Base-by-base conservation (phyloP, 2,797 vertebrate genomes). In the Percopsis omiscomaycus region DNA sequence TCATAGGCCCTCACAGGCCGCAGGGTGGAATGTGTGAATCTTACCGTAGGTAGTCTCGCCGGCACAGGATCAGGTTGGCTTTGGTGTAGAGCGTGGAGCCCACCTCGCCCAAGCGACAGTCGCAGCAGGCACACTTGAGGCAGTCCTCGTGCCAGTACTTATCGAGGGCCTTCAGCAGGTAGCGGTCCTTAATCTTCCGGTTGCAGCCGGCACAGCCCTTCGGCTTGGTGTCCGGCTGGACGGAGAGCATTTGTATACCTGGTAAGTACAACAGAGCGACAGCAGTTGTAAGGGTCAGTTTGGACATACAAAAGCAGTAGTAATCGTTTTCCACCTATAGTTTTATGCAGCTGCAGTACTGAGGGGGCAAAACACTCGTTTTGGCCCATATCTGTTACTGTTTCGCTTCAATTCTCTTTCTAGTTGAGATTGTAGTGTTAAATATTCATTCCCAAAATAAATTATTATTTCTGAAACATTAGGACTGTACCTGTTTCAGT, bases 201-300 rank as follows among this genome's bases (percentile, higher is more conserved):
- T 96, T 98, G 93, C 96, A 98, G 96, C 96, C 96, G 94, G 96
- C 96, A 95, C 96, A 98, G 96, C 96, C 96, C 94, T 98, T 98
- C 87, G 96, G 96, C 94, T 98, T 98, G 92, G 95, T 95, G 96
- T 98, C 96, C 94, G 97, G 96, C 96, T 98, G 97, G 91, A 98
- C 97, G 92, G 96, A 98, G 93, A 99, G 96, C 97, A 99, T 99
- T 95, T 98, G 97, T 96, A 98, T 98, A 95, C 96, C 97, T 99
- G 90, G 64, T 77, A 86, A 0, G 77, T 61, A 16, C 50, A 27
- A 58, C 2, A 69, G 5, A 82, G 8, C 57, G 30, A 59, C 2
- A 16, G 13, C 71, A 47, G 45, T 44, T 5, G 16, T n/a, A 51
- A 37, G 4, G 6, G 4, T 37, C 32, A 37, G 32, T 37, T 6